A percentile compares a stretch with the other conserved stretches of the same genome.
Evolutionary conservation across 2,113 vertebrate genomes (phyloP).

Genomic region (Eupsittula cactorum): DNA sequence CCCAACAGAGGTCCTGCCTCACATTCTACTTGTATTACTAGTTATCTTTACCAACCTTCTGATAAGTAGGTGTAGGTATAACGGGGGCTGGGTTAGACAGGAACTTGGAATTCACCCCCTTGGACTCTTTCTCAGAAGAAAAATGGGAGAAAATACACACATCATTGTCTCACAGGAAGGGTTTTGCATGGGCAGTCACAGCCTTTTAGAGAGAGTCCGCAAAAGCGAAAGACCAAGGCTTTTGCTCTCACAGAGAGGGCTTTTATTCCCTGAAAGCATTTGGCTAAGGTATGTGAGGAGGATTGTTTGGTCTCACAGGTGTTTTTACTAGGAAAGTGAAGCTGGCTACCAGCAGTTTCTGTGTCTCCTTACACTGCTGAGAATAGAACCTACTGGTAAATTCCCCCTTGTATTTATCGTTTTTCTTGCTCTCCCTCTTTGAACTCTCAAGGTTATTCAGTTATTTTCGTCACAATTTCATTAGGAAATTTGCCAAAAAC

Average conservation of each 20-base stretch:
- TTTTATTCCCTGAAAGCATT: conserved; percentile 35
- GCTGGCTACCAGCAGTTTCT: not conserved
- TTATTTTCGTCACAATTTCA: conserved; percentile 77
- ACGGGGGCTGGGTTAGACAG: not conserved
- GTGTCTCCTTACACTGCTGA: not conserved
- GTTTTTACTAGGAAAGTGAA: not conserved
- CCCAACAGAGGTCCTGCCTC: not conserved
- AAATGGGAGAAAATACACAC: not conserved
- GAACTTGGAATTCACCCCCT: not conserved
- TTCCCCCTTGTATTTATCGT: conserved; percentile 29
- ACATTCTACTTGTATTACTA: rapidly evolving
- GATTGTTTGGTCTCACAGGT: rapidly evolving
- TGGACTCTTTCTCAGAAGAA: not conserved
- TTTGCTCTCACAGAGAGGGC: not conserved
- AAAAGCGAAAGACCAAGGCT: not conserved
- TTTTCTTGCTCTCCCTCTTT: conserved; percentile 69
- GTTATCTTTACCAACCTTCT: not conserved
- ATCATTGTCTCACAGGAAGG: not conserved
- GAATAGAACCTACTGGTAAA: conserved; percentile 47
- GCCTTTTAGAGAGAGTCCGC: not conserved
- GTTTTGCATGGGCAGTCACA: not conserved
- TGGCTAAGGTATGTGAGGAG: not conserved
- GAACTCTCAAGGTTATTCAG: conserved; percentile 78
- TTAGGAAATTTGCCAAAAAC: conserved; percentile 80
- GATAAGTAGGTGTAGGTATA: not conserved